These are phyloP conservation scores for Coregonus sp. DNA, from an alignment of 2,797 vertebrate species.

Conservation along the genomic window DNA sequence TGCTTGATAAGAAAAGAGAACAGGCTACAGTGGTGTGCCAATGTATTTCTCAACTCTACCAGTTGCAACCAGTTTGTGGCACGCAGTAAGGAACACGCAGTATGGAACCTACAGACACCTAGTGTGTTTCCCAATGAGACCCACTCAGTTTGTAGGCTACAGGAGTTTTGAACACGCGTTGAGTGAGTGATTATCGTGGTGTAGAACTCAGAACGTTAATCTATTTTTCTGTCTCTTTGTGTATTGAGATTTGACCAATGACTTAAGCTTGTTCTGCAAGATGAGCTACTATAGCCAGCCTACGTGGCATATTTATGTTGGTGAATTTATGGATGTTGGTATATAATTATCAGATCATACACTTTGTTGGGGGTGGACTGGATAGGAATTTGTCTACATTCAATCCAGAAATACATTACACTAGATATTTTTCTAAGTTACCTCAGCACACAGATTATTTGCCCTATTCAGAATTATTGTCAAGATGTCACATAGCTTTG, in stretches of 20 bases:
- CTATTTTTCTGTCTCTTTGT: background rate
- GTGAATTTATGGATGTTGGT: no score
- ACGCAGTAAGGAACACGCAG: no score
- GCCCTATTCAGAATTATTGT: background rate
- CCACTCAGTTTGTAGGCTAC: background rate
- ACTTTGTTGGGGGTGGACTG: background rate
- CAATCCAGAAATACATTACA: background rate
- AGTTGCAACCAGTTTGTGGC: background rate
- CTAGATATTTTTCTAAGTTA: background rate
- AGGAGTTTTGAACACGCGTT: background rate
- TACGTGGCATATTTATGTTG: background rate
- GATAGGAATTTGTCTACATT: background rate
- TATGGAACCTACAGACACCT: background rate
- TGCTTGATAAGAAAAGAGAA: background rate
- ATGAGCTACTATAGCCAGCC: background rate
- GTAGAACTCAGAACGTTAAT: background rate
- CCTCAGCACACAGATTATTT: background rate
- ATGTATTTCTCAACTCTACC: background rate
- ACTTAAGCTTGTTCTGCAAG: background rate
- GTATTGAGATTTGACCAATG: background rate
- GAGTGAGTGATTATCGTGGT: background rate
- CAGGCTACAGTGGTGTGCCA: background rate
- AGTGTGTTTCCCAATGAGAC: background rate
- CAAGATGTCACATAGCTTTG: background rate
- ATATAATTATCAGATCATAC: background rate